Evolutionary conservation across 2,113 vertebrate genomes (phyloP), one percentile per base, ranked within the genome.

Genomic region (Podilymbus podiceps): DNA sequence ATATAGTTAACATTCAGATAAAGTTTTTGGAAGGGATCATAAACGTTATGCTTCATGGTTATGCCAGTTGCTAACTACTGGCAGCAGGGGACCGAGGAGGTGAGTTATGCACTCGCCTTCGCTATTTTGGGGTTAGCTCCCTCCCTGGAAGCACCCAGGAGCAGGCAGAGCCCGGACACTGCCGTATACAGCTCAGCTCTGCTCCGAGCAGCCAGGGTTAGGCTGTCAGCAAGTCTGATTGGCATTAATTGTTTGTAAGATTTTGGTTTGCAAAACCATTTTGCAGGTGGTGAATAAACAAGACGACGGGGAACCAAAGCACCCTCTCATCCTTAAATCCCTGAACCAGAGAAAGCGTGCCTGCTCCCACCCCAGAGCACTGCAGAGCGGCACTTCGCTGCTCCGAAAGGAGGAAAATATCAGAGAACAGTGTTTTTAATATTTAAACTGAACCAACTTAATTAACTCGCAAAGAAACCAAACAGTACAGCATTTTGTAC

Each of bases 1-100:
- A 83, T 42, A 31, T 9, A 75, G 56, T 87, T 91, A 78, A 56
- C 84, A 85, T 85, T 91, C 86, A 84, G 79, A 78, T 47, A 24
- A 67, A 76, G 69, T 85, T 91, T 93, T 82, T 88, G 71, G 77
- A 89, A 92, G 33, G 69, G 66, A 92, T 85, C 47, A 14, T 50
- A 93, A 93, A 72, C 90, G 58, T 92, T 56, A 53, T 49, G 64
- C 76, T 78, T 82, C 49, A 75, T 46, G 62, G 89, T 50, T 53
- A 62, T 24, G 46, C 55, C 90, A 83, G 77, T 38, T 53, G 49
- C 50, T 73, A 50, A 56, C 95, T 68, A 5, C 79, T 50, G 79
- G 90, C 75, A 58, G 83, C 63, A 93, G 22, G 31, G 31, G 64
- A 8, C 21, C 1, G 14, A 5, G 17, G 66, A 85, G 83, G 55